Percentiles rank a stretch among this genome's conserved stretches.
Conservation (phyloP, 2,888 invertebrate species). For the Zonitis immaculata region DNA sequence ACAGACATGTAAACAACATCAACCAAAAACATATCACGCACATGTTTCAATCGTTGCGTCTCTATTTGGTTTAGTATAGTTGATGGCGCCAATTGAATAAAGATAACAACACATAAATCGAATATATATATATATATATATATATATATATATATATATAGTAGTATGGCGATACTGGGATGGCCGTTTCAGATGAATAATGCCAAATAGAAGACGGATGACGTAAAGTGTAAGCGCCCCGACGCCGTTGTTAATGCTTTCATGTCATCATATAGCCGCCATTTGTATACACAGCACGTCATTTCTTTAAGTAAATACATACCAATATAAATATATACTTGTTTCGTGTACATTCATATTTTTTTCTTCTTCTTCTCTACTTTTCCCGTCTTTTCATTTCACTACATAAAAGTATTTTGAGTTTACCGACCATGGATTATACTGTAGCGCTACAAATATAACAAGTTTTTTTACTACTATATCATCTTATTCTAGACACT, state of each 20-base stretch:
- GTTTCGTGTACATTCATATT: constrained; percentile 21
- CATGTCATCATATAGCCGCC: constrained; percentile 30
- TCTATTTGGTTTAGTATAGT: background rate
- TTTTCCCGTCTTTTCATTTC: background rate
- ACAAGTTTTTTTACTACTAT: too few relatives aligned
- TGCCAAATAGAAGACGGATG: constrained; percentile 29
- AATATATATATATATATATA: too few relatives aligned
- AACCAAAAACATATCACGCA: background rate
- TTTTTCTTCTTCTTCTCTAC: constrained; percentile 6
- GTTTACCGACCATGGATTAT: constrained; percentile 18
- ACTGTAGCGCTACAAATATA: too few relatives aligned
- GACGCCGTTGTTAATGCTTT: constrained; percentile 34
- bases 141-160: too few relatives aligned
- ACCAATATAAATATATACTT: constrained; percentile 32
- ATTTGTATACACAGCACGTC: constrained; percentile 31
- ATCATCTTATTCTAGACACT: background rate
- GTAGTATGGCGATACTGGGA: constrained; percentile 6
- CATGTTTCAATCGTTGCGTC: background rate
- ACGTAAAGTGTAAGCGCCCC: constrained; percentile 29
- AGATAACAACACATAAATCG: background rate
- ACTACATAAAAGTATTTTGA: background rate
- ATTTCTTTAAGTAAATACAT: constrained; percentile 28
- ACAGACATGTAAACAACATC: constrained; percentile 11
- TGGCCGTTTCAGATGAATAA: constrained; percentile 27
- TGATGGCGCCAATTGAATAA: background rate